These are phyloP conservation scores for Polietes domitor DNA, from an alignment of 2,888 invertebrate genomes.

Conservation along the genomic window DNA sequence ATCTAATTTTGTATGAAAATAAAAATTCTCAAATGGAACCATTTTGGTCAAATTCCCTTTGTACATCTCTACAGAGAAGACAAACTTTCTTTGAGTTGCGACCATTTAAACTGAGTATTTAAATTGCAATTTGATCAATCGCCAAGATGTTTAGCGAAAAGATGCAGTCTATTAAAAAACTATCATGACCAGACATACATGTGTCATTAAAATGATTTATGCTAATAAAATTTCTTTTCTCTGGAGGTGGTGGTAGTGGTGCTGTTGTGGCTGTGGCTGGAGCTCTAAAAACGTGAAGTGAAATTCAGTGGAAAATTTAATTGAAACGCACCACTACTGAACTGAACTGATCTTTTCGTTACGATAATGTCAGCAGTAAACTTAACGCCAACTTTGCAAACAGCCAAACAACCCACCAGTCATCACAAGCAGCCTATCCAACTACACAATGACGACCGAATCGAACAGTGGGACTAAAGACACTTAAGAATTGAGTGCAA, in stretches of 20 bases:
- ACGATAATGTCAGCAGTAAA: conserved; percentile 65
- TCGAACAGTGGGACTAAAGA: conserved; percentile 54
- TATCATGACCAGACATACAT: conserved; percentile 60
- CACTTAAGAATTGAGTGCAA: too few species aligned
- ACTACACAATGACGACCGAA: conserved; percentile 46
- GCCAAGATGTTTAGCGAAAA: conserved; percentile 73
- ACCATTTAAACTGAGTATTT: neutral
- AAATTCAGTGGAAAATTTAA: conserved; percentile 66
- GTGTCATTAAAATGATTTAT: conserved; percentile 66
- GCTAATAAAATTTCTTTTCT: conserved; percentile 49
- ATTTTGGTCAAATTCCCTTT: too few species aligned
- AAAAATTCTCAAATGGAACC: too few species aligned
- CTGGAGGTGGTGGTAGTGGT: too few species aligned
- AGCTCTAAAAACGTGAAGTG: conserved; percentile 53
- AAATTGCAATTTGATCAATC: conserved; percentile 73
- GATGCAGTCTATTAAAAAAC: conserved; percentile 49
- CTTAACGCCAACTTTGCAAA: conserved; percentile 62
- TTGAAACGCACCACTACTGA: conserved; percentile 62
- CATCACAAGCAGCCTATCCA: conserved; percentile 41
- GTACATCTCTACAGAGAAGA: too few species aligned
- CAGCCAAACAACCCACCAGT: conserved; percentile 52
- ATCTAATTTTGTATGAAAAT: too few species aligned
- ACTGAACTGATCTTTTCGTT: conserved; percentile 62
- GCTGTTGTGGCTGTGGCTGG: conserved; percentile 29
- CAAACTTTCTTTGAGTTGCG: neutral